phyloP scores from a whole-genome alignment of 2,113 vertebrate species.

The Perca flavescens region DNA sequence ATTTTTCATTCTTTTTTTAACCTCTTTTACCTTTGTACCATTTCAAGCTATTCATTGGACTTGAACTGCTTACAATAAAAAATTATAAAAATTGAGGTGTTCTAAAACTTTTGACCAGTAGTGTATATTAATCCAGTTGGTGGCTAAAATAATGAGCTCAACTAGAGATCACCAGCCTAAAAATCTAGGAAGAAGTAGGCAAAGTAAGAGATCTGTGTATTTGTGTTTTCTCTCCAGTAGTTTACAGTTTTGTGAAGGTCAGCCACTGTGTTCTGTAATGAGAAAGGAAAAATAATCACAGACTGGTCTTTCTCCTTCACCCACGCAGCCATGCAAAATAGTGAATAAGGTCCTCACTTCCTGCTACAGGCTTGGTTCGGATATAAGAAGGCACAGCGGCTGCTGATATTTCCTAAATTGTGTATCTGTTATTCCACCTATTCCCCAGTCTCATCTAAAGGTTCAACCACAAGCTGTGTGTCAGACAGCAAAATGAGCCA shows the following conservation, averaged over 20 bases:
- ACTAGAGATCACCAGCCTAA: not conserved
- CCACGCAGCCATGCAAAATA: constrained; percentile 37
- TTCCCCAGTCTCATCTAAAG: constrained; percentile 63
- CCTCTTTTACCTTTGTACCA: too few relatives aligned
- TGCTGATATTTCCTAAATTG: constrained; percentile 47
- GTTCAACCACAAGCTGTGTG: constrained; percentile 64
- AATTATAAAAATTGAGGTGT: too few relatives aligned
- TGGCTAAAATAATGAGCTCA: not conserved
- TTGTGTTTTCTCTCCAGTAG: constrained; percentile 17
- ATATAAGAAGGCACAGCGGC: constrained; percentile 26
- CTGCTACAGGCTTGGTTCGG: constrained; percentile 29
- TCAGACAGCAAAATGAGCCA: constrained; percentile 65
- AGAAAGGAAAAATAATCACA: constrained; percentile 50
- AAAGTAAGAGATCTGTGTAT: not conserved
- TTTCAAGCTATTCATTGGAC: too few relatives aligned
- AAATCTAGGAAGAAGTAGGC: not conserved
- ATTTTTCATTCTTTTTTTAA: too few relatives aligned
- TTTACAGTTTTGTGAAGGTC: constrained; percentile 49
- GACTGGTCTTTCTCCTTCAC: constrained; percentile 18
- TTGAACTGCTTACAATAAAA: too few relatives aligned
- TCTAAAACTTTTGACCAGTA: too few relatives aligned
- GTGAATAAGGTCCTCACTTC: constrained; percentile 28
- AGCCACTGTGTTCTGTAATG: constrained; percentile 51
- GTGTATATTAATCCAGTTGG: not conserved
- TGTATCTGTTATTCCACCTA: constrained; percentile 63